Evolutionary conservation across 2,888 invertebrate species (phyloP).

Genomic region (Cryptus viduatorius): DNA sequence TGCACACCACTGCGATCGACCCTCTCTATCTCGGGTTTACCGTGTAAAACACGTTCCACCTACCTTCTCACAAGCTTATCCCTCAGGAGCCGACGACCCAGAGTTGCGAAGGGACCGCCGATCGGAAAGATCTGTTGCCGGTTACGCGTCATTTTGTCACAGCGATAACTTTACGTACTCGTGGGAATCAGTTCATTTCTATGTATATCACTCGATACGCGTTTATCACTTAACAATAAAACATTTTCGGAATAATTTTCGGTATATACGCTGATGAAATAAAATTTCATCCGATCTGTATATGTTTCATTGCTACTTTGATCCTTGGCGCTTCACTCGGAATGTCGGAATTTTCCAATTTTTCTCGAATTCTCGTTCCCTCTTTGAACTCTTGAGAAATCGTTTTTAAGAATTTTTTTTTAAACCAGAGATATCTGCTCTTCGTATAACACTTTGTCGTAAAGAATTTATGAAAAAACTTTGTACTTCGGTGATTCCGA

Average conservation of each 20-base stretch:
- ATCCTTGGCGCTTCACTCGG: neutral
- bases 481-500: neutral
- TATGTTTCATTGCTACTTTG: neutral
- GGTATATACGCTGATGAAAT: neutral
- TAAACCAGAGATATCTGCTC: too few relatives aligned
- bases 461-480: too few relatives aligned
- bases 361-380: too few relatives aligned
- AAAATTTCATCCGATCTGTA: neutral
- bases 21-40: constrained; percentile 4
- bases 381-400: neutral
- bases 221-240: neutral
- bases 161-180: neutral
- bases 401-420: neutral
- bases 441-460: too few relatives aligned
- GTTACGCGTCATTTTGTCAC: constrained; percentile 82
- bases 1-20: neutral
- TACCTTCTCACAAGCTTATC: constrained; percentile 87
- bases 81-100: constrained; percentile 86
- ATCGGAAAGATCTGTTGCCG: constrained; percentile 86
- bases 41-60: constrained; percentile 58
- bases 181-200: constrained; percentile 11
- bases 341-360: too few relatives aligned
- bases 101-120: constrained; percentile 85
- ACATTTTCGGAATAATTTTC: neutral
- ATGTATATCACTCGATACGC: neutral